phyloP scores from a whole-genome alignment of 2,797 vertebrate genomes.

The Premnoplex brunnescens region DNA sequence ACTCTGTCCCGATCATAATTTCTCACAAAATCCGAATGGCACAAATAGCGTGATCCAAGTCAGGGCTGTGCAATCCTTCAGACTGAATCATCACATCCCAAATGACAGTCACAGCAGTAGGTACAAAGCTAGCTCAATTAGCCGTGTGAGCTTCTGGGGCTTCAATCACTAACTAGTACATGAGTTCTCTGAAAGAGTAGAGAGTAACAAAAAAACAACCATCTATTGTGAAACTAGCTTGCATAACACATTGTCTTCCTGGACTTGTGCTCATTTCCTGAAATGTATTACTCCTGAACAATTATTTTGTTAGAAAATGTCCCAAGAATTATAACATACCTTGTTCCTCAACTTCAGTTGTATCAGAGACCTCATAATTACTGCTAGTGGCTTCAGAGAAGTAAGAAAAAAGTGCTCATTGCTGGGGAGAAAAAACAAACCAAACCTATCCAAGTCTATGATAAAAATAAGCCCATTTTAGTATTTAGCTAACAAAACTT shows the following conservation, averaged over 20 bases:
- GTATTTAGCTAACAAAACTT: not conserved
- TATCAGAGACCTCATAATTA: not conserved
- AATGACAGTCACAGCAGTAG: not conserved
- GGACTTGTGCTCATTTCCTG: not conserved
- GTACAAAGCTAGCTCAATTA: not conserved
- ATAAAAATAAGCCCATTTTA: not conserved
- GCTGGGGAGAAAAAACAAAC: not conserved
- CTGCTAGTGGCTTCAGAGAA: not conserved
- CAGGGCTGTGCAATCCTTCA: not conserved
- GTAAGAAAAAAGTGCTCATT: not conserved
- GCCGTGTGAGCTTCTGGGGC: not conserved
- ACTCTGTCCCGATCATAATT: not conserved
- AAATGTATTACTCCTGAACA: not conserved
- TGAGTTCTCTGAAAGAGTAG: not conserved
- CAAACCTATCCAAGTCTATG: not conserved
- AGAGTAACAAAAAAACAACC: not conserved
- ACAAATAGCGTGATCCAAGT: fast-evolving
- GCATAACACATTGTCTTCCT: not conserved
- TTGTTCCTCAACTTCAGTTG: not conserved
- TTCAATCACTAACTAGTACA: not conserved
- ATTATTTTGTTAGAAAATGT: not conserved
- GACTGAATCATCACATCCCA: not conserved
- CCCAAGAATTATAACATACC: not conserved
- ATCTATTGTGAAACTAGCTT: not conserved
- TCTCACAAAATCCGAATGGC: not conserved